Evolutionary conservation across 1,140 invertebrate genomes (phyloP), one percentile per base, ranked within the genome.

Genomic region (Pectinophora gossypiella): DNA sequence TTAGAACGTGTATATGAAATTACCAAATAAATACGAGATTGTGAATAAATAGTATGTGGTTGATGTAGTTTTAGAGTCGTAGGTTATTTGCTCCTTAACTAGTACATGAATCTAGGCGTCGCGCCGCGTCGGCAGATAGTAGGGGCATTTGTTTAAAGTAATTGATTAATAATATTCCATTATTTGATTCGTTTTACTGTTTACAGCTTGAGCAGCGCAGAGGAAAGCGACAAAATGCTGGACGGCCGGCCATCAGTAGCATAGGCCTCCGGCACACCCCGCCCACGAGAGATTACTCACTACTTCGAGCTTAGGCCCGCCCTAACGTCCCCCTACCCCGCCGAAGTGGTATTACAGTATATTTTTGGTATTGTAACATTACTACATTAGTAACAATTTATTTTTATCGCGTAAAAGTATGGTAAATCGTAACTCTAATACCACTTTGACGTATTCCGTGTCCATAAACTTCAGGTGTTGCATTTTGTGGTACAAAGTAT

Each of bases 141-240:
- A n/a, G n/a, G n/a, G n/a, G n/a, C n/a, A n/a, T n/a, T n/a, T n/a
- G n/a, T n/a, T n/a, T n/a, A n/a, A n/a, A n/a, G n/a, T n/a, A n/a
- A n/a, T n/a, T n/a, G n/a, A n/a, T n/a, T n/a, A n/a, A n/a, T n/a
- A n/a, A n/a, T n/a, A n/a, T n/a, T n/a, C 27, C n/a, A 32, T 16
- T 15, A 38, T 15, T 4, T 38, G 35, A 3, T 38, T 15, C n/a
- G 9, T 40, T 40, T 20, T 32, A 19, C 65, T 68, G 54, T 89
- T 89, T 46, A n/a, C 75, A 89, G 88, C 67, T 66, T 88, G 72
- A 91, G 91, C 74, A 91, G 89, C 57, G 89, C 89, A 9, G 91
- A 93, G 68, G 91, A 93, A 68, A 91, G 90, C 57, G 91, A 92
- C 68, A 89, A 91, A 53, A 92, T 93, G 91, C 66, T 92, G 35